Conservation (phyloP, 1,140 invertebrate genomes). For the Thaumetopoea pityocampa region DNA sequence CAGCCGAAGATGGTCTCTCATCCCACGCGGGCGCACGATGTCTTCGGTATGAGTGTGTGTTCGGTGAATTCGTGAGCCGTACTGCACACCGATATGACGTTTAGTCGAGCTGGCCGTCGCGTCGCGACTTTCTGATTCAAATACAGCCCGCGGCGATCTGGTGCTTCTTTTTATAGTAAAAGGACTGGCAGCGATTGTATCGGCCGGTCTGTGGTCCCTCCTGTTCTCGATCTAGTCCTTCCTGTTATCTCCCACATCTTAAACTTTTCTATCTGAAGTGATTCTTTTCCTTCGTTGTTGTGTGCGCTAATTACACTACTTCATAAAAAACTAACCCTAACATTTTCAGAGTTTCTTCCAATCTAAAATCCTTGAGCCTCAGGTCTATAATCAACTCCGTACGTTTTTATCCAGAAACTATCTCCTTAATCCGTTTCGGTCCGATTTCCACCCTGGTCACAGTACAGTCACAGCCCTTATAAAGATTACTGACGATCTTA, state of each 20-base stretch:
- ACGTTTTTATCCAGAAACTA: constrained; percentile 13
- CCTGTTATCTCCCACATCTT: constrained; percentile 11
- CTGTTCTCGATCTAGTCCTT: constrained; percentile 14
- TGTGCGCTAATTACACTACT: constrained; percentile 11
- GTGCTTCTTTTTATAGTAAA: too few relatives aligned
- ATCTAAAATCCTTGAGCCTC: constrained; percentile 23
- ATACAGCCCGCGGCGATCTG: too few relatives aligned
- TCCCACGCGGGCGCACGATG: too few relatives aligned
- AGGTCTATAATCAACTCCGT: constrained; percentile 17
- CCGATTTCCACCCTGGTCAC: constrained; percentile 23
- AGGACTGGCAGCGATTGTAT: constrained; percentile 19
- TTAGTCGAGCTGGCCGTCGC: too few relatives aligned
- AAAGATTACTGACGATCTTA: constrained; percentile 13
- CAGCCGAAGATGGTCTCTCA: too few relatives aligned
- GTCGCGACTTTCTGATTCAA: too few relatives aligned
- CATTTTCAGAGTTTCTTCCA: constrained; percentile 19
- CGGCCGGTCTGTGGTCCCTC: too few relatives aligned
- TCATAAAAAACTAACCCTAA: constrained; percentile 16
- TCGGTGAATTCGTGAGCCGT: too few relatives aligned
- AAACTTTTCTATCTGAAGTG: constrained; percentile 6
- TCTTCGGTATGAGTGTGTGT: too few relatives aligned
- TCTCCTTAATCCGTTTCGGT: constrained; percentile 19
- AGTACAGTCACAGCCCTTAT: constrained; percentile 2
- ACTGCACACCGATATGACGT: too few relatives aligned
- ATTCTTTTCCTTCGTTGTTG: constrained; percentile 16